Base-by-base conservation (phyloP, 2,113 vertebrate species). In the Eolophus roseicapilla region DNA sequence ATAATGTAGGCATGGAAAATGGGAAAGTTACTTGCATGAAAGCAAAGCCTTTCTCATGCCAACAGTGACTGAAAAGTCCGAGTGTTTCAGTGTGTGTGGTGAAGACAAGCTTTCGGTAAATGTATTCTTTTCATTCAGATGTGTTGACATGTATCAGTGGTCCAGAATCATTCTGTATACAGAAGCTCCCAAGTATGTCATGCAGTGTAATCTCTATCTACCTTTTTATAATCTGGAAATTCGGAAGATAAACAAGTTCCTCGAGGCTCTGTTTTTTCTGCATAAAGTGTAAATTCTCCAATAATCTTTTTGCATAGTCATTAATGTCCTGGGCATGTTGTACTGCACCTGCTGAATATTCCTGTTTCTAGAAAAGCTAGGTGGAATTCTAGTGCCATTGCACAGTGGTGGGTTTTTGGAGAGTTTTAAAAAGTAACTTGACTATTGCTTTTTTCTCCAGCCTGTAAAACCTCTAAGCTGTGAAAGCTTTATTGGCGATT, bases 401-500 rank as follows among this genome's bases (percentile, higher is more conserved):
- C 37, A 50, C 6, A 57, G 6, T 52, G 44, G 25, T 80, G 17
- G 10, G 3, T 14, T 60, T 95, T 91, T 83, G 31, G 92, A 82
- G 33, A 86, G 52, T 70, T 75, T 86, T 93, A 10, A 82, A 65
- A 95, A 83, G 46, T 94, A 52, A 74, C 53, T 96, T 80, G 9
- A 80, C 35, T 87, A 7, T 53, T 69, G 24, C 20, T 25, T 52
- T 94, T 63, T 53, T 6, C 35, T 70, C 47, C 55, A 90, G 20
- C 57, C 62, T 86, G 68, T 96, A 92, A 67, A 86, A 67, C 47
- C 39, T 57, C 39, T 85, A 83, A 52, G 41, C 39, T 77, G 20
- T 95, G 79, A 94, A 79, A 96, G 46, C 24, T 95, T 91, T 87
- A 79, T 73, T 92, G 90, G 33, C 17, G 55, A 50, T 71, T 95